These are phyloP conservation scores for Gadus chalcogrammus DNA, from an alignment of 2,113 vertebrate species.

Conservation along the genomic window DNA sequence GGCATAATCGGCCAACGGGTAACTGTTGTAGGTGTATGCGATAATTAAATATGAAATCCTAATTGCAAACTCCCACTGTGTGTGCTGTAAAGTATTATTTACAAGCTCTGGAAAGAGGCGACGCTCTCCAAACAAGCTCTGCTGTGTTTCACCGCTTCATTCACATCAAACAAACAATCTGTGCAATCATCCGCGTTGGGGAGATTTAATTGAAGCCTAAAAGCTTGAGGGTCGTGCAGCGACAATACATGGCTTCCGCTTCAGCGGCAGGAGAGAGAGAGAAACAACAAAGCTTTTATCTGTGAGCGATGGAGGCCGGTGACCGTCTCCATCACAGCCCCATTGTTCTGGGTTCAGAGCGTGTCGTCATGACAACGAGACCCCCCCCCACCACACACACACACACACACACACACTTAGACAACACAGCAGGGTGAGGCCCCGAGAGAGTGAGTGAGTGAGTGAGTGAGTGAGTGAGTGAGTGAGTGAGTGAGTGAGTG, in stretches of 20 bases:
- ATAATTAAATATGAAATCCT: background rate
- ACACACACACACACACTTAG: conserved; percentile 31
- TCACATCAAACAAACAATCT: background rate
- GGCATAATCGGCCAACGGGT: conserved; percentile 1
- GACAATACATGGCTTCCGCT: too few relatives aligned
- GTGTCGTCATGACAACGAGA: too few relatives aligned
- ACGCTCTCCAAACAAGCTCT: background rate
- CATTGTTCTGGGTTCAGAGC: too few relatives aligned
- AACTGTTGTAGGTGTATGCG: background rate
- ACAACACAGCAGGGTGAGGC: conserved; percentile 18
- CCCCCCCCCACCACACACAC: conserved; percentile 17
- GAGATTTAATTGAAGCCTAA: too few relatives aligned
- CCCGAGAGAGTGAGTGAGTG: conserved; percentile 28
- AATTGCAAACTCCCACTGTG: background rate
- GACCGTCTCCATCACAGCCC: too few relatives aligned
- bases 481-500: conserved; percentile 6
- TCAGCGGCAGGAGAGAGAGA: too few relatives aligned
- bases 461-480: conserved; percentile 37
- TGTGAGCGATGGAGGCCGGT: too few relatives aligned
- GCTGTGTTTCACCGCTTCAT: background rate
- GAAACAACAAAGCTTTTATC: too few relatives aligned
- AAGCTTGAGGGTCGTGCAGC: too few relatives aligned
- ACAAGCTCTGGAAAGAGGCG: background rate
- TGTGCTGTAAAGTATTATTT: background rate
- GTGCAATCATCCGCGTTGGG: too few relatives aligned